Conservation (phyloP, 2,797 vertebrate species). For the Tamandua tetradactyla region DNA sequence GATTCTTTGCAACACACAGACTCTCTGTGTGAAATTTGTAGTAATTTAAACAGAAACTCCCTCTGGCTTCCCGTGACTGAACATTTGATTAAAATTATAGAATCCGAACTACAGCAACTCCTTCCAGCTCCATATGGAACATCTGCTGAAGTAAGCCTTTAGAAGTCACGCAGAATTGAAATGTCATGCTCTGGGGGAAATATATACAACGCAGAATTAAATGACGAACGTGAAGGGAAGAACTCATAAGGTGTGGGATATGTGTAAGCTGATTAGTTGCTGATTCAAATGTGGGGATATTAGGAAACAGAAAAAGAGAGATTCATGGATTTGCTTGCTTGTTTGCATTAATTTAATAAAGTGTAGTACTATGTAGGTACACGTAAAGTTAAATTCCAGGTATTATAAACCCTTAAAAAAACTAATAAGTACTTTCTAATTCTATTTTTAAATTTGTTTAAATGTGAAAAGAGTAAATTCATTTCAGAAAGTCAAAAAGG, state of each 20-base stretch:
- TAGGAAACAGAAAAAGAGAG: background rate
- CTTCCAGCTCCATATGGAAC: conserved; percentile 35
- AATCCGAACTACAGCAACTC: conserved; percentile 45
- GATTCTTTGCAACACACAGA: conserved; percentile 39
- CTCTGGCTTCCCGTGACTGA: conserved; percentile 69
- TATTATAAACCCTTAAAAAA: background rate
- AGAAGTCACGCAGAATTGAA: conserved; percentile 60
- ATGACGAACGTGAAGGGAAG: conserved; percentile 18
- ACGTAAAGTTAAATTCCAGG: background rate
- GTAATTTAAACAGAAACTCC: conserved; percentile 67
- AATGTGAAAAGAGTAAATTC: background rate
- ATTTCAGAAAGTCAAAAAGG: background rate
- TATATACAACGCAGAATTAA: conserved; percentile 49
- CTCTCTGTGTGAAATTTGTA: conserved; percentile 65
- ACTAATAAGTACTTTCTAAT: background rate
- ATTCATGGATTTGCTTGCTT: background rate
- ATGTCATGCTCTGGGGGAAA: conserved; percentile 61
- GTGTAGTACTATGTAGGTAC: background rate
- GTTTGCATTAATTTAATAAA: background rate
- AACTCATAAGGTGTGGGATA: background rate
- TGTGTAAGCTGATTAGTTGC: background rate
- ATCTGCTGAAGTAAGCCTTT: conserved; percentile 63
- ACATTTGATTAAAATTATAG: conserved; percentile 75
- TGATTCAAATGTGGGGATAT: background rate
- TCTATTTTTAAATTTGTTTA: conserved; percentile 19